A percentile compares a stretch with the other conserved stretches of the same genome.
Evolutionary conservation across 1,140 invertebrate genomes (phyloP).

Genomic region (Drosophila nikananu): DNA sequence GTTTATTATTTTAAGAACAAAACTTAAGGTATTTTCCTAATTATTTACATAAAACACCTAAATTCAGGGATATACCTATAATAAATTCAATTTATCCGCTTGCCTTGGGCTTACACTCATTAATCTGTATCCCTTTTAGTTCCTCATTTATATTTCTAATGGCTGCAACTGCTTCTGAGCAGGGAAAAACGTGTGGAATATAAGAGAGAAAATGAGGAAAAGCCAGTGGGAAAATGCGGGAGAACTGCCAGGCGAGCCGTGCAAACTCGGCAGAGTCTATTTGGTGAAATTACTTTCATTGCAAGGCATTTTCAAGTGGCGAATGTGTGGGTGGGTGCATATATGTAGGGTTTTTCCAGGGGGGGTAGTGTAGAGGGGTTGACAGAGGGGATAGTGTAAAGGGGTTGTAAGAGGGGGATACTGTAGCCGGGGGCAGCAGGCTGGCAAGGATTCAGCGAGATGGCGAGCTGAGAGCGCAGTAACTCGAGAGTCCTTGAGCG

Average conservation of each 20-base stretch:
- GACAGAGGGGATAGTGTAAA: background rate
- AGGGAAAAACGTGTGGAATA: conserved; percentile 4
- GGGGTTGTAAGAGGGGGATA: background rate
- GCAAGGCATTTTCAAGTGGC: conserved; percentile 70
- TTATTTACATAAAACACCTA: background rate
- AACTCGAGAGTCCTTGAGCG: conserved; percentile 80
- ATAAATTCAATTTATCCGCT: conserved; percentile 6
- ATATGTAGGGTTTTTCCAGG: background rate
- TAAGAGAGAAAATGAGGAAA: conserved; percentile 6
- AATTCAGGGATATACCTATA: background rate
- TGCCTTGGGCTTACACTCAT: conserved; percentile 27
- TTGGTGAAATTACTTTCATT: conserved; percentile 82
- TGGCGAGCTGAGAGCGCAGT: conserved; percentile 36
- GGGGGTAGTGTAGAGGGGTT: background rate
- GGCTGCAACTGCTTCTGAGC: conserved; percentile 3
- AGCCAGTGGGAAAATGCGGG: conserved; percentile 7
- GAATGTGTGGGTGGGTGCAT: conserved; percentile 30
- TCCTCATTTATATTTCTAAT: conserved; percentile 41
- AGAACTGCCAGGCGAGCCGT: conserved; percentile 35
- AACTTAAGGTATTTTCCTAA: background rate
- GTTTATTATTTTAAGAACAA: background rate
- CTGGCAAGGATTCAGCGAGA: conserved; percentile 9
- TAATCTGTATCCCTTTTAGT: conserved; percentile 45
- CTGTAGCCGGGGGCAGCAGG: background rate
- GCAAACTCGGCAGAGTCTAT: conserved; percentile 72